These are phyloP conservation scores for Tympanoctomys barrerae DNA, from an alignment of 2,797 vertebrate genomes.

Conservation along the genomic window DNA sequence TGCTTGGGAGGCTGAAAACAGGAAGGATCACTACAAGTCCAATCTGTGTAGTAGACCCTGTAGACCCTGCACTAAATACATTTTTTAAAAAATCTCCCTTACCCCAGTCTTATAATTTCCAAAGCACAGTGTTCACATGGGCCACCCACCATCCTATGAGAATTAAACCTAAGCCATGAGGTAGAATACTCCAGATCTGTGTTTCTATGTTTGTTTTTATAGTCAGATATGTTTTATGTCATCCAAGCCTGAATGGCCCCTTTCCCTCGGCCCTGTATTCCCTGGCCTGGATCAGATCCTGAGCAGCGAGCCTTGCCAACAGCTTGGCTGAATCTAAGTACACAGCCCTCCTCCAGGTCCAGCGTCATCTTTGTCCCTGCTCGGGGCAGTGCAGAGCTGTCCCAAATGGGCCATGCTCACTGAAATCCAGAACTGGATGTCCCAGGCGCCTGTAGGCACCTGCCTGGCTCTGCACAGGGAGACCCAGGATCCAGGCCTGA, in stretches of 20 bases:
- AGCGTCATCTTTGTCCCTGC: not conserved
- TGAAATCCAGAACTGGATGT: not conserved
- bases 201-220: not conserved
- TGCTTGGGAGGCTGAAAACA: no score
- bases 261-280: not conserved
- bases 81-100: no score
- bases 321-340: not conserved
- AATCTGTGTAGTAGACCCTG: no score
- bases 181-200: not conserved
- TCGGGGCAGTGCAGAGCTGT: not conserved
- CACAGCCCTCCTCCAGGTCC: not conserved
- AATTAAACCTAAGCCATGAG: not conserved
- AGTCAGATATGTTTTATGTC: not conserved
- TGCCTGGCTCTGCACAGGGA: not conserved
- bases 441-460: not conserved
- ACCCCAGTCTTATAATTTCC: not conserved
- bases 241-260: no score
- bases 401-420: not conserved
- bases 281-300: no score
- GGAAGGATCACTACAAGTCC: no score
- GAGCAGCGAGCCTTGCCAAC: not conserved
- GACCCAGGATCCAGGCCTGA: not conserved
- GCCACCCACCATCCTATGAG: not conserved
- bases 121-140: not conserved
- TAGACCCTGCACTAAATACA: no score